Evolutionary conservation across 2,888 invertebrate species (phyloP).

Genomic region (Crioceris asparagi): DNA sequence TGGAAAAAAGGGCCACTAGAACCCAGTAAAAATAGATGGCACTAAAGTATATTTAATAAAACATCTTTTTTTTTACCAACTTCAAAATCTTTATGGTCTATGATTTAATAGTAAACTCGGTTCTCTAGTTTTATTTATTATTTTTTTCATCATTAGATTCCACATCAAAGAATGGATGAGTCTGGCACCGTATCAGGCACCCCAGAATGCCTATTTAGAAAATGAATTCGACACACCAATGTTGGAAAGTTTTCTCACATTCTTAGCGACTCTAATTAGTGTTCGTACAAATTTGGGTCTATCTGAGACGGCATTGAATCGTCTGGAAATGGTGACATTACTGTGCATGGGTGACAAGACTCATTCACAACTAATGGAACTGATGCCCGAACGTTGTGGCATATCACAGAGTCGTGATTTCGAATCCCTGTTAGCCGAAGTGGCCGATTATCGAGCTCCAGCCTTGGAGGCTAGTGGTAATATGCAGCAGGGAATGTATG

Average conservation of each 20-base stretch:
- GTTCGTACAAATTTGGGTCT: constrained; percentile 75
- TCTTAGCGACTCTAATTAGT: constrained; percentile 79
- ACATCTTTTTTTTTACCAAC: no score
- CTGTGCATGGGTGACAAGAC: constrained; percentile 91
- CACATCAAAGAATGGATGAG: constrained; percentile 81
- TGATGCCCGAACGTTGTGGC: constrained; percentile 94
- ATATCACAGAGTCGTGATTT: constrained; percentile 82
- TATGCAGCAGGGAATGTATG: constrained; percentile 76
- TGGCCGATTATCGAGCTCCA: constrained; percentile 57
- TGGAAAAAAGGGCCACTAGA: no score
- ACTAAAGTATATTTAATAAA: no score
- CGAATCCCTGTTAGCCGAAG: constrained; percentile 70
- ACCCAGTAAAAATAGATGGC: no score
- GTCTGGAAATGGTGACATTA: constrained; percentile 86
- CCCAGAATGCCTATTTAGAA: constrained; percentile 49
- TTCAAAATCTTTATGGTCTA: no score
- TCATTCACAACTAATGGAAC: constrained; percentile 87
- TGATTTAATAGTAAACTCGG: no score
- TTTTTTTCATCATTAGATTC: constrained; percentile 47
- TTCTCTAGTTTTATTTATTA: no score
- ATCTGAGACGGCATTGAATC: constrained; percentile 49
- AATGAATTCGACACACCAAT: constrained; percentile 79
- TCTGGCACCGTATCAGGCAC: constrained; percentile 55
- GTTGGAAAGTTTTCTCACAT: constrained; percentile 87
- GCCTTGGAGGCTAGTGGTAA: constrained; percentile 71